A percentile compares a stretch with the other conserved stretches of the same genome.
Conservation (phyloP, 2,797 vertebrate species). For the Margarornis squamiger region DNA sequence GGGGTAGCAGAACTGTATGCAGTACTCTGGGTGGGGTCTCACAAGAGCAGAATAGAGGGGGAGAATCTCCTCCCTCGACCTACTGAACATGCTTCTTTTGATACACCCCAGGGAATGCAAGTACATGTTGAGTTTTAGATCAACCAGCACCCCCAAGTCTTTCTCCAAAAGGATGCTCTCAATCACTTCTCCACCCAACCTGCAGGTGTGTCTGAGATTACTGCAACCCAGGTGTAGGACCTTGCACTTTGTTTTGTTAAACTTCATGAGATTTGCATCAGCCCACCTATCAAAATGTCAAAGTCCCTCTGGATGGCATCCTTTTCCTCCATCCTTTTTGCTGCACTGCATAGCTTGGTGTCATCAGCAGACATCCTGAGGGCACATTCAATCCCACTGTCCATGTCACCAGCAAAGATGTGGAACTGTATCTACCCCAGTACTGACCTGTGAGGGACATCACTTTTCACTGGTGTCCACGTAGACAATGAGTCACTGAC, state of each 20-base stretch:
- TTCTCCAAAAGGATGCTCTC: no score
- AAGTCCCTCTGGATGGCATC: not conserved
- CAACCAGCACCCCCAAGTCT: no score
- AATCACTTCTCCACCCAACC: no score
- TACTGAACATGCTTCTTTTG: not conserved
- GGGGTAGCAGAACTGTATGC: not conserved
- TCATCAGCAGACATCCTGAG: not conserved
- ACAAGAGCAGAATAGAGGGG: not conserved
- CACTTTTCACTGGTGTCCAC: not conserved
- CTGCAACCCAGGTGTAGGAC: no score
- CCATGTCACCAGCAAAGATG: not conserved
- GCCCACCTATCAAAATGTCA: not conserved
- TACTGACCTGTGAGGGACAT: not conserved
- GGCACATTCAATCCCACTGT: not conserved
- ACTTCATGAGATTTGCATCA: no score
- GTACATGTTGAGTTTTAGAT: no score
- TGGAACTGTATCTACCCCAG: no score
- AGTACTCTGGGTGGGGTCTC: not conserved
- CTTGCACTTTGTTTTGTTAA: no score
- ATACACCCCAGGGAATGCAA: not conserved
- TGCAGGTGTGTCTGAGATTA: no score
- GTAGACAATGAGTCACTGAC: not conserved
- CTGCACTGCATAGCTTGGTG: not conserved
- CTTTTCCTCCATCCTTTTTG: not conserved
- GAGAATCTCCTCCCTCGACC: not conserved